Evolutionary conservation across 2,797 vertebrate genomes (phyloP).

Genomic region (Carcharodon carcharias): DNA sequence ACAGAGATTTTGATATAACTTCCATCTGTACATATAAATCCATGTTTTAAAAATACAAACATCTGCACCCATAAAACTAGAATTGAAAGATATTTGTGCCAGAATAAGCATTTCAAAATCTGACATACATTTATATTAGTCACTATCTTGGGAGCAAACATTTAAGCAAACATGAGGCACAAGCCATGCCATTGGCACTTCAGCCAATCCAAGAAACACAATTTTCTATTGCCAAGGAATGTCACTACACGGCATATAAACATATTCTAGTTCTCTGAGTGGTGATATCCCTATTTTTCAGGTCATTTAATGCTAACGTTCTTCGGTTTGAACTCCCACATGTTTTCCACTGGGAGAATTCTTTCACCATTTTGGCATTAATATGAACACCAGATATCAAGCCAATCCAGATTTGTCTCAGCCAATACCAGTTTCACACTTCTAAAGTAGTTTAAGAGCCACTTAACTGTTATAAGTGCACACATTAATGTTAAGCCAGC

Average conservation of each 20-base stretch:
- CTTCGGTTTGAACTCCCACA: background rate
- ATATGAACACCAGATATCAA: background rate
- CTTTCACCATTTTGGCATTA: background rate
- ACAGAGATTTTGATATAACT: background rate
- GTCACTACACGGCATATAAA: slow-evolving; percentile 12
- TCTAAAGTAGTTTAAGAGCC: background rate
- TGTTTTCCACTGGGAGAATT: background rate
- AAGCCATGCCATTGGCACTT: slow-evolving; percentile 16
- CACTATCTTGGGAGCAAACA: background rate
- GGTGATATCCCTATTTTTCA: slow-evolving; percentile 12
- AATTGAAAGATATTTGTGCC: background rate
- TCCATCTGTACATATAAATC: background rate
- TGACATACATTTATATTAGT: background rate
- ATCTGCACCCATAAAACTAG: background rate
- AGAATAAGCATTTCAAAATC: slow-evolving; percentile 18
- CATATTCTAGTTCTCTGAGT: background rate
- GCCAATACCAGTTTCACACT: background rate
- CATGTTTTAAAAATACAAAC: slow-evolving; percentile 19
- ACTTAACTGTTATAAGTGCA: background rate
- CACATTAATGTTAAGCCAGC: slow-evolving; percentile 6
- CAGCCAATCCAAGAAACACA: slow-evolving; percentile 15
- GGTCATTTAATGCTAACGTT: background rate
- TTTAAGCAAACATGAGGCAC: background rate
- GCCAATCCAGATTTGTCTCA: background rate
- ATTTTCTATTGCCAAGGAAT: background rate